Evolutionary conservation across 1,140 invertebrate genomes (phyloP).

Genomic region (Drosophila navojoa): DNA sequence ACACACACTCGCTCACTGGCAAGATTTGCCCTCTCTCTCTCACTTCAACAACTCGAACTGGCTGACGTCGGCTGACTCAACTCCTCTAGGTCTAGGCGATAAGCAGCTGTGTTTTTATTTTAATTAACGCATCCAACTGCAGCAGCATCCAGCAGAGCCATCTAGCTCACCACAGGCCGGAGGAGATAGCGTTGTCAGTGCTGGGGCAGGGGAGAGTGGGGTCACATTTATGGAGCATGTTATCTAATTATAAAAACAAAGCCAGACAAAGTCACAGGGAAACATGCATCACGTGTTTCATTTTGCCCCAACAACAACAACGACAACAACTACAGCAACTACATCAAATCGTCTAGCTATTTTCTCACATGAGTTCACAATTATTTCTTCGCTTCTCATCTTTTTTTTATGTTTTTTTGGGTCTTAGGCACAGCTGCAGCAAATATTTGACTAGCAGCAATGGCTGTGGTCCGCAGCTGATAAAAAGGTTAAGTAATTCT

Average conservation of each 20-base stretch:
- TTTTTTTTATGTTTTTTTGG: no score
- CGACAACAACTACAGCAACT: not conserved
- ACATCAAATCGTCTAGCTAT: conserved; percentile 8
- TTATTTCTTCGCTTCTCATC: not conserved
- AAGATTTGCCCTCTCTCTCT: not conserved
- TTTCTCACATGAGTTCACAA: conserved; percentile 24
- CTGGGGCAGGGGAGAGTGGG: no score
- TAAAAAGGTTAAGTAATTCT: conserved; percentile 14
- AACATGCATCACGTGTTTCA: conserved; percentile 19
- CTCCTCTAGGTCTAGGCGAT: conserved; percentile 28
- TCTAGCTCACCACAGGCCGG: not conserved
- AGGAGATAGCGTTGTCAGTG: no score
- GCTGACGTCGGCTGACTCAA: conserved; percentile 4
- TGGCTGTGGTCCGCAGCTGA: not conserved
- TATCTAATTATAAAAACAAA: conserved; percentile 66
- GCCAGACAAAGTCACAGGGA: conserved; percentile 10
- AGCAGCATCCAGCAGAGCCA: conserved; percentile 6
- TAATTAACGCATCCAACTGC: conserved; percentile 68
- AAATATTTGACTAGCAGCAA: conserved; percentile 1
- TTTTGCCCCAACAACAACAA: not conserved
- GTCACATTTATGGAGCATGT: conserved; percentile 50
- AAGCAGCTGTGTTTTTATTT: conserved; percentile 67
- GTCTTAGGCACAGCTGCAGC: not conserved
- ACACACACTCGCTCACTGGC: not conserved
- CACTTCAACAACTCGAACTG: conserved; percentile 13